These are phyloP conservation scores for Catagonus wagneri DNA, from an alignment of 2,113 vertebrate genomes.

Conservation along the genomic window DNA sequence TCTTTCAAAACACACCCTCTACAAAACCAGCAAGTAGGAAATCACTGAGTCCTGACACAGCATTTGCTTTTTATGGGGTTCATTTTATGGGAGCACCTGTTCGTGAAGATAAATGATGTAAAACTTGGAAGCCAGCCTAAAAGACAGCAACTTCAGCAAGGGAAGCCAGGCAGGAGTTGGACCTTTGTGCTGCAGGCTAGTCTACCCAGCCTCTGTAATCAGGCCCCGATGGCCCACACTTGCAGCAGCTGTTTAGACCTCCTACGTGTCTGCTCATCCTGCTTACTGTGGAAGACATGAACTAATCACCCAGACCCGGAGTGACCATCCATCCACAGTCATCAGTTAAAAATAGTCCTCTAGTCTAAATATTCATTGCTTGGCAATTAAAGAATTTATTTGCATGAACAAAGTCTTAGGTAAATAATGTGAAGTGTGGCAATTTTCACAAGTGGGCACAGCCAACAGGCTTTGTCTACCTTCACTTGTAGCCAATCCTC, in stretches of 20 bases:
- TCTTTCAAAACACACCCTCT: slow-evolving; percentile 15
- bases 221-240: neutral
- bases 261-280: slow-evolving; percentile 41
- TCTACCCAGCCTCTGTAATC: slow-evolving; percentile 58
- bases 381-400: slow-evolving; percentile 48
- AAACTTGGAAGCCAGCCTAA: slow-evolving; percentile 68
- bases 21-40: slow-evolving; percentile 54
- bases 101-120: slow-evolving; percentile 76
- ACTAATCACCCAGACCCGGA: slow-evolving; percentile 45
- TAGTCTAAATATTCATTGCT: neutral
- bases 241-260: slow-evolving; percentile 65
- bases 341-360: slow-evolving; percentile 54
- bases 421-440: slow-evolving; percentile 71
- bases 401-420: slow-evolving; percentile 36
- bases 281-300: slow-evolving; percentile 40
- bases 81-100: slow-evolving; percentile 79
- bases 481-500: slow-evolving; percentile 40
- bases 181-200: neutral
- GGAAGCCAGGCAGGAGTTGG: slow-evolving; percentile 66
- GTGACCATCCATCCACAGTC: neutral
- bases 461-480: slow-evolving; percentile 21
- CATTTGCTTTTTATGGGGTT: slow-evolving; percentile 62
- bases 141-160: slow-evolving; percentile 54
- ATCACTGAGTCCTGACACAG: slow-evolving; percentile 43
- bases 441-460: slow-evolving; percentile 54